Evolutionary conservation across 2,113 vertebrate genomes (phyloP).

Genomic region (Pungitius pungitius): DNA sequence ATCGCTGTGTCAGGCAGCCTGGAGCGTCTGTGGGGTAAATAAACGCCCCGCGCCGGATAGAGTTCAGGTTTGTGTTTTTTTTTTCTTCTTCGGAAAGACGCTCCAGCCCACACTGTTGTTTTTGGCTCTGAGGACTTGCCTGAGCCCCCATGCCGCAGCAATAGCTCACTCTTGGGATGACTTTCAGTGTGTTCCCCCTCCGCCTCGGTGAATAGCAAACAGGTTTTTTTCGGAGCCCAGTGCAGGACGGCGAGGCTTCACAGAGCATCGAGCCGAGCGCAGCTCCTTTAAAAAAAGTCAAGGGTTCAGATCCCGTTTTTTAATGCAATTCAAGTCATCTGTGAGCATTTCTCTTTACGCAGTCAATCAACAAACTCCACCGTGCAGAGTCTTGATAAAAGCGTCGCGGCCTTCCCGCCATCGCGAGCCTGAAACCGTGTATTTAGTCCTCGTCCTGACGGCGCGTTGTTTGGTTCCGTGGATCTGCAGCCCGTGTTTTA

Average conservation of each 20-base stretch:
- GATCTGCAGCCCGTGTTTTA: constrained; percentile 70
- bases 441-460: constrained; percentile 40
- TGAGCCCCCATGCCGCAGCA: constrained; percentile 61
- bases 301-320: constrained; percentile 38
- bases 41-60: constrained; percentile 55
- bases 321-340: constrained; percentile 41
- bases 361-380: background rate
- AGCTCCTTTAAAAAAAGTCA: constrained; percentile 10
- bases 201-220: constrained; percentile 59
- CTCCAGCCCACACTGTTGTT: constrained; percentile 66
- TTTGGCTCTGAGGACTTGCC: constrained; percentile 66
- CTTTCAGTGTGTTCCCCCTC: constrained; percentile 72
- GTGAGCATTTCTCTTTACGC: constrained; percentile 23
- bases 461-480: constrained; percentile 25
- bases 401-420: background rate
- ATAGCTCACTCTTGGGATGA: constrained; percentile 69
- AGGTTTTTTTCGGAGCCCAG: constrained; percentile 8
- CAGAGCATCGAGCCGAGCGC: background rate
- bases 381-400: constrained; percentile 9
- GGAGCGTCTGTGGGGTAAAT: constrained; percentile 67
- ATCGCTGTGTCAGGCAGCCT: constrained; percentile 50
- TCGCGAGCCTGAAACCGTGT: constrained; percentile 12
- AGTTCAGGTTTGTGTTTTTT: constrained; percentile 74
- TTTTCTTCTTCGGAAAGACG: constrained; percentile 65
- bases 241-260: constrained; percentile 14